Base-by-base conservation (phyloP, 2,888 invertebrate genomes). In the Rhagonycha lutea region DNA sequence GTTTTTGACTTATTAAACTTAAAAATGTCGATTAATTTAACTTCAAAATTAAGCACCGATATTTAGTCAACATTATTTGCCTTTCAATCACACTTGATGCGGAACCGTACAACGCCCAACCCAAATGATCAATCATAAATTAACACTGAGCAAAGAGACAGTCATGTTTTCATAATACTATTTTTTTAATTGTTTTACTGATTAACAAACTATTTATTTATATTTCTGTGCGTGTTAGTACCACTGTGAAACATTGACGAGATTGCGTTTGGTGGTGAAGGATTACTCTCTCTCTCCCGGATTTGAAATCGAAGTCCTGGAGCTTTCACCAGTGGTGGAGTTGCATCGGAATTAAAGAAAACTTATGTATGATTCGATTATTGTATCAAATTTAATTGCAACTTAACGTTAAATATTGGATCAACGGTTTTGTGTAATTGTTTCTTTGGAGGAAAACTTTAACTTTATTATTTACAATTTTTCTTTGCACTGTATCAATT, bases 261-360 rank as follows among this genome's bases (percentile, higher is more conserved):
- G 61, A 47, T 68, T 32, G 67, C 72, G 23, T 68, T 47, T 32
- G 70, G 70, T 72, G 76, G 76, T 74, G 68, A 69, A 73, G 70
- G 73, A 74, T 73, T 73, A 47, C 47, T 70, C 76, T 69, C 68
- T 73, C 71, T 72, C 32, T 70, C 80, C 79, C 75, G 80, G 79
- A 79, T 73, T 72, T 71, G 67, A 73, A 68, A 75, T 75, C 78
- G 77, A 76, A 80, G 77, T 79, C 76, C 76, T 74, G 77, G 77
- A 74, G 75, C 74, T 74, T 74, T 74, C 61, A 23, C 61, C 77
- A 79, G 78, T 77, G 78, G 78, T 74, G 78, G 63, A 77, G 71
- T 68, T 74, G 68, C 47, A 8, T 24, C 69, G n/a, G 28, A 12
- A 14, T 71, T 14, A 32, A 47, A 71, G 62, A 32, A 24, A 63